These are phyloP conservation scores for Xiphophorus hellerii DNA, from an alignment of 2,113 vertebrate genomes.

Conservation along the genomic window DNA sequence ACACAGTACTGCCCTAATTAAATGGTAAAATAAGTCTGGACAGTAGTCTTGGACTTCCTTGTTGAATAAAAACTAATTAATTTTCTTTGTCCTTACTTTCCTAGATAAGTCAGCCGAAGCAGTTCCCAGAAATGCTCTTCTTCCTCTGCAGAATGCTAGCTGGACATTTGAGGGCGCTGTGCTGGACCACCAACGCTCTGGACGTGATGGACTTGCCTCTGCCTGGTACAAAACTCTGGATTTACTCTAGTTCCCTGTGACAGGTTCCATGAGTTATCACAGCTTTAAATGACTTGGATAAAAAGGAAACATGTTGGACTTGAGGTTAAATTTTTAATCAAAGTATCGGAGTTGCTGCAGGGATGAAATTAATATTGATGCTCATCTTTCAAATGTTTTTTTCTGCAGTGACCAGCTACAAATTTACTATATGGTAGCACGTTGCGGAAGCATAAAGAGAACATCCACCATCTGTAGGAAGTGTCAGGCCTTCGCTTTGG, in stretches of 20 bases:
- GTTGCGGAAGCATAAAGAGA: constrained; percentile 9
- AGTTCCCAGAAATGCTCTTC: constrained; percentile 84
- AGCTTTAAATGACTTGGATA: not conserved
- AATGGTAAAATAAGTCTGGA: no score
- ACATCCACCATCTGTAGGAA: constrained; percentile 1
- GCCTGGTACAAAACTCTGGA: constrained; percentile 38
- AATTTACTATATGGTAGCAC: constrained; percentile 4
- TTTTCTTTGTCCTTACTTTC: constrained; percentile 10
- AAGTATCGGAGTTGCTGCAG: not conserved
- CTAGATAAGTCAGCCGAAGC: constrained; percentile 83
- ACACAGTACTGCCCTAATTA: no score
- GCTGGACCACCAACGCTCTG: constrained; percentile 77
- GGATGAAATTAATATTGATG: constrained; percentile 16
- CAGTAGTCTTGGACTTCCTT: not conserved
- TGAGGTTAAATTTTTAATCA: not conserved
- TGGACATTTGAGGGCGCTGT: constrained; percentile 82
- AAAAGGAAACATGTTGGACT: not conserved
- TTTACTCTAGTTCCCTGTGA: not conserved
- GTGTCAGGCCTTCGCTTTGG: constrained; percentile 22
- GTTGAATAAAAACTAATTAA: not conserved
- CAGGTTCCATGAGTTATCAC: not conserved
- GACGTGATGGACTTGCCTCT: constrained; percentile 52
- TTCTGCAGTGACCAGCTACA: constrained; percentile 14
- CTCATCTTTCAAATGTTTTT: not conserved
- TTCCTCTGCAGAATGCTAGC: constrained; percentile 89